These are phyloP conservation scores for Xenopus borealis DNA, from an alignment of 2,113 vertebrate species.

Conservation along the genomic window DNA sequence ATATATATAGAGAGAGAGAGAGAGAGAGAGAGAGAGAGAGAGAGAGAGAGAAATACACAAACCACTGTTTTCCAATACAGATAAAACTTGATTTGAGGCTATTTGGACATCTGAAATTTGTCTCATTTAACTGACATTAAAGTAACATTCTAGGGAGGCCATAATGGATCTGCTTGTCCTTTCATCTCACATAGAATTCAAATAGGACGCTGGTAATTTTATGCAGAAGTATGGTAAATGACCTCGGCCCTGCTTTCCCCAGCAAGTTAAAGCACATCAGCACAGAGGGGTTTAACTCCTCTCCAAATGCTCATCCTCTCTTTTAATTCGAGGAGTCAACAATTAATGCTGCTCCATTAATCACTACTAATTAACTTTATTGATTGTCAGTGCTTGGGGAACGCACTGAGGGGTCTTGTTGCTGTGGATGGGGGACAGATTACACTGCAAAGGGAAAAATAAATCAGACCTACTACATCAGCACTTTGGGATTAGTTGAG, in stretches of 20 bases:
- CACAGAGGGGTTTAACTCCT: constrained; percentile 26
- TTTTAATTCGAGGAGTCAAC: constrained; percentile 63
- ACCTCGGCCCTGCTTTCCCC: background rate
- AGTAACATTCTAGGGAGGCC: too few relatives aligned
- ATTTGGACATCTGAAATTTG: too few relatives aligned
- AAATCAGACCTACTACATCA: constrained; percentile 12
- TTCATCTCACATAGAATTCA: too few relatives aligned
- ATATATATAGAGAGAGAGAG: too few relatives aligned
- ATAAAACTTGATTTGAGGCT: too few relatives aligned
- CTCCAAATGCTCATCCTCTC: constrained; percentile 37
- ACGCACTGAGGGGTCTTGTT: constrained; percentile 27
- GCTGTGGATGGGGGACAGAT: constrained; percentile 24
- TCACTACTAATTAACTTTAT: constrained; percentile 88
- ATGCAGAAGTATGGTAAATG: too few relatives aligned
- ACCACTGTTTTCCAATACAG: too few relatives aligned
- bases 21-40: too few relatives aligned
- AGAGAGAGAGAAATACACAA: too few relatives aligned
- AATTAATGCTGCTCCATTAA: constrained; percentile 73
- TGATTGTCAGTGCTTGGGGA: constrained; percentile 63
- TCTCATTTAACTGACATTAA: too few relatives aligned
- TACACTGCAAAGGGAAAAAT: constrained; percentile 28
- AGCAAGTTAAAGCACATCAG: constrained; percentile 2
- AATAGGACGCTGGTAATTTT: too few relatives aligned
- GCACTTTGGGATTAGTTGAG: constrained; percentile 15
- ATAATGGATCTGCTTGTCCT: too few relatives aligned